A percentile compares a stretch with the other conserved stretches of the same genome.
Evolutionary conservation across 2,113 vertebrate genomes (phyloP).

Genomic region (Megaptera novaeangliae): DNA sequence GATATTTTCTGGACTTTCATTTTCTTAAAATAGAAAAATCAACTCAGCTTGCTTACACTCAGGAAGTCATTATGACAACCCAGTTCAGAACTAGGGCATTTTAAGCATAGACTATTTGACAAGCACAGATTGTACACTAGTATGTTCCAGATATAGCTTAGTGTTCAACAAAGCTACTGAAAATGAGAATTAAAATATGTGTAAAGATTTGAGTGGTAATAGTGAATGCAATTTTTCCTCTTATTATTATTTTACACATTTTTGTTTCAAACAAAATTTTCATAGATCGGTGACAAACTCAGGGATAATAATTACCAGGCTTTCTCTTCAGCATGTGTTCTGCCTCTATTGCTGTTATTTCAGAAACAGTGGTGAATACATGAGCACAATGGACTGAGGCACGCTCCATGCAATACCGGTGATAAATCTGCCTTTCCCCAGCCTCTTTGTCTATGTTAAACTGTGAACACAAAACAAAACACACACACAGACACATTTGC

Average conservation of each 20-base stretch:
- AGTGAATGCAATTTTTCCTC: background rate
- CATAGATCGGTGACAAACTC: background rate
- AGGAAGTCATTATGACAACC: background rate
- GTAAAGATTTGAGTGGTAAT: background rate
- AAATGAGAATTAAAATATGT: background rate
- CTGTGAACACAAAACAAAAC: constrained; percentile 77
- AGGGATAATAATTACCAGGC: constrained; percentile 82
- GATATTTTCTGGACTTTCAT: background rate
- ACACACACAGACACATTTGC: background rate
- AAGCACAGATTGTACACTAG: background rate
- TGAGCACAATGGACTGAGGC: constrained; percentile 94
- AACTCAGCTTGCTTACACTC: background rate
- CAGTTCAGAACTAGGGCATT: background rate
- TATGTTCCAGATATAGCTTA: background rate
- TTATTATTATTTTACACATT: background rate
- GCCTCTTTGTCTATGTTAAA: constrained; percentile 96
- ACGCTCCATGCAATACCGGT: constrained; percentile 95
- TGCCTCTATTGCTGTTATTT: constrained; percentile 96
- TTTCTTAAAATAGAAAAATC: background rate
- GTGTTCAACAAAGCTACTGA: background rate
- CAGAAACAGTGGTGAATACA: constrained; percentile 95
- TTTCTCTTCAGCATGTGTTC: constrained; percentile 94
- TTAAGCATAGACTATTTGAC: background rate
- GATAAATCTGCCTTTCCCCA: constrained; percentile 96
- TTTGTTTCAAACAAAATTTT: background rate